Conservation (phyloP, 53 echinoderm and acorn worm species). For the Stichopus horrens region DNA sequence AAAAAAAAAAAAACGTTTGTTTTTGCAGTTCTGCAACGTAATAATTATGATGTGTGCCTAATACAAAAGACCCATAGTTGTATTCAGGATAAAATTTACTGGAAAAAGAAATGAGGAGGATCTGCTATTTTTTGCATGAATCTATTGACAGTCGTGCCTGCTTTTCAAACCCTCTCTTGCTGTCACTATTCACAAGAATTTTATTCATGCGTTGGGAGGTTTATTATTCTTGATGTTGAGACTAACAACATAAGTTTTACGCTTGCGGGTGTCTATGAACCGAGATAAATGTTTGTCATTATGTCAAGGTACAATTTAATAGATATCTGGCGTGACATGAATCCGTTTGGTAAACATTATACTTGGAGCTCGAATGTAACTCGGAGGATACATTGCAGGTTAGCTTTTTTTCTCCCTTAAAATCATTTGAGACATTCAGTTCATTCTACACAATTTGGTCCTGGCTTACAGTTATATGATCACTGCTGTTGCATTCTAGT, state of each 20-base stretch:
- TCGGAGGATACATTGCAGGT: slow-evolving; percentile 16
- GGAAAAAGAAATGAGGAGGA: not conserved
- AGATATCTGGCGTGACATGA: slow-evolving; percentile 40
- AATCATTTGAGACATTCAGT: not conserved
- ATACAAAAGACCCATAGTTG: not conserved
- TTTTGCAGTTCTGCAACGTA: too few species aligned
- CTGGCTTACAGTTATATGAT: not conserved
- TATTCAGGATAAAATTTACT: not conserved
- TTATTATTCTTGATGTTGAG: not conserved
- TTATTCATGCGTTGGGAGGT: not conserved
- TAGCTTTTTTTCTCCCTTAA: slow-evolving; percentile 19
- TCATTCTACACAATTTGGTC: not conserved
- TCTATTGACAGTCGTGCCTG: not conserved
- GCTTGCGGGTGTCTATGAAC: not conserved
- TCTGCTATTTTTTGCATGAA: not conserved
- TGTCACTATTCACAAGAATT: not conserved
- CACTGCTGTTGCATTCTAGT: not conserved
- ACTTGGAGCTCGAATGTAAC: slow-evolving; percentile 38
- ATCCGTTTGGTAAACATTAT: not conserved
- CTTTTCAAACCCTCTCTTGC: slow-evolving; percentile 10
- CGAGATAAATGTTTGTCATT: not conserved
- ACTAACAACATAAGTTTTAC: not conserved
- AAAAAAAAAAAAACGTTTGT: too few species aligned
- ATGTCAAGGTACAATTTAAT: not conserved
- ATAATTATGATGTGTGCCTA: not conserved